Base-by-base conservation (phyloP, 1,140 invertebrate species). In the Drosophila lacertosa region DNA sequence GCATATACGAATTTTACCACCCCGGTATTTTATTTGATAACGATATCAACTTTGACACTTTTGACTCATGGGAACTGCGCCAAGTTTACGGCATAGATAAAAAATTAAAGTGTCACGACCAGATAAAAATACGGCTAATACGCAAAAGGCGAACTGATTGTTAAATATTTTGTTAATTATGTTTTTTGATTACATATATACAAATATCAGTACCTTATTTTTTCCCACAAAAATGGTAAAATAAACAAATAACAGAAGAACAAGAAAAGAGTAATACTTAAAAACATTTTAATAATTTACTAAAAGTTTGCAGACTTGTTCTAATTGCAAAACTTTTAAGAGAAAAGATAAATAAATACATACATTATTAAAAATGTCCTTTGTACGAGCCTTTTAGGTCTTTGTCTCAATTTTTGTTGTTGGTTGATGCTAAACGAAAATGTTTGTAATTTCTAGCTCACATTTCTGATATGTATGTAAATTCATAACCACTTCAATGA, bases 401-500 rank as follows among this genome's bases (percentile, higher is more conserved):
- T 9, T 29, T 5, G 5, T 29, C 26, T 29, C 7, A 29, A 29
- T 29, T 29, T 29, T 18, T 44, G 20, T 20, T 9, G 9, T 11
- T 4, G 20, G 18, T 44, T 44, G 15, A 16, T 9, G 6, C 9
- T 9, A 50, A 32, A 10, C 4, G 15, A 33, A n/a, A 33, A 20
- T 33, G 15, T 16, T 18, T 50, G 5, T 26, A 33, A 33, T 15
- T 20, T 35, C 22, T 13, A 16, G 5, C 37, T 67, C 45, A 40
- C 45, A 50, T 42, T 48, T 35, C 2, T 26, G 24, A 32, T 68
- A 53, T 29, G 47, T 53, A 53, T 60, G 65, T 45, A 64, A 55
- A 64, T 55, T 64, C 22, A 62, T 62, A 67, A 60, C 39, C 13
- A 58, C 10, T 40, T 60, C 37, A 53, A 50, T 60, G 64, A 63